A percentile compares a stretch with the other conserved stretches of the same genome.
Conservation (phyloP, 2,888 invertebrate species). For the Elmis aenea region DNA sequence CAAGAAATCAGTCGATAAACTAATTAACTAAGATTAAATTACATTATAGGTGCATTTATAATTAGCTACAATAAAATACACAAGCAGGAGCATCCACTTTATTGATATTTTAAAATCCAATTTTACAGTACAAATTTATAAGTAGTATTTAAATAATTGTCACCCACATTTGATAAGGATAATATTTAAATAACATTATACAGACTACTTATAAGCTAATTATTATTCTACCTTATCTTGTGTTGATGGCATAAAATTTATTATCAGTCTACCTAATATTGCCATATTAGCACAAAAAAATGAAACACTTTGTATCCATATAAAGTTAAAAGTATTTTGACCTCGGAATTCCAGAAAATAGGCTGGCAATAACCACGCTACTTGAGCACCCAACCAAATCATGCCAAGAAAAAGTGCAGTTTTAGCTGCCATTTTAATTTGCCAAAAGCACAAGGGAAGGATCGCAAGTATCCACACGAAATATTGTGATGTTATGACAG, state of each 20-base stretch:
- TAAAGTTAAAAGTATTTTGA: constrained; percentile 71
- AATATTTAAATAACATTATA: too few relatives aligned
- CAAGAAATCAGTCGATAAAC: too few relatives aligned
- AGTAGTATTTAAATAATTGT: too few relatives aligned
- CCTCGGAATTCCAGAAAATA: constrained; percentile 89
- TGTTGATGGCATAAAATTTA: constrained; percentile 39
- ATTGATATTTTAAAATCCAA: too few relatives aligned
- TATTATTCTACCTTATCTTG: too few relatives aligned
- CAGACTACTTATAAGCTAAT: too few relatives aligned
- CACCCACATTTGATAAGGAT: too few relatives aligned
- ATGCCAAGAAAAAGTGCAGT: constrained; percentile 50
- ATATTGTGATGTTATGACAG: constrained; percentile 95
- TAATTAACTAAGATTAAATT: too few relatives aligned
- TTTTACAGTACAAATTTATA: too few relatives aligned
- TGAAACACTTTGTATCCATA: constrained; percentile 79
- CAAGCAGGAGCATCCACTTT: too few relatives aligned
- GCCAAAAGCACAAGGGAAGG: constrained; percentile 74
- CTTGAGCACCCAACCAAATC: constrained; percentile 71
- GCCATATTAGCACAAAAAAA: constrained; percentile 82
- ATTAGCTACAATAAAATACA: too few relatives aligned
- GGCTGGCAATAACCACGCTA: constrained; percentile 83
- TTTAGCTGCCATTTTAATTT: constrained; percentile 55
- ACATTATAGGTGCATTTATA: too few relatives aligned
- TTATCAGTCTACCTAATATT: constrained; percentile 41
- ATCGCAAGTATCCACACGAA: constrained; percentile 94